These are phyloP conservation scores for Forficula auricularia DNA, from an alignment of 1,140 invertebrate genomes.

Conservation along the genomic window DNA sequence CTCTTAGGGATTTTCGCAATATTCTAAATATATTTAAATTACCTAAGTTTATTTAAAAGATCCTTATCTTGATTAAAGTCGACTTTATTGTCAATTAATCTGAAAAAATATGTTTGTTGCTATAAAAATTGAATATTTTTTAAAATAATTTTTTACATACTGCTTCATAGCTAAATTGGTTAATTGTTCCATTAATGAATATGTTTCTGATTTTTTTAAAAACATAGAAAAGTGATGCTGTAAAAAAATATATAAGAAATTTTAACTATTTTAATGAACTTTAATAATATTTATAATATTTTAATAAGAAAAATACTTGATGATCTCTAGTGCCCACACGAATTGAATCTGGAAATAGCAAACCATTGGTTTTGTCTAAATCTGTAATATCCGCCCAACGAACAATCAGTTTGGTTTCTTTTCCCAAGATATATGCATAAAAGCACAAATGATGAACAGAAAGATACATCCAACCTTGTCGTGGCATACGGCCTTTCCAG, in stretches of 20 bases:
- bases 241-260: conserved; percentile 19
- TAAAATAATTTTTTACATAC: conserved; percentile 31
- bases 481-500: conserved; percentile 77
- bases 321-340: conserved; percentile 65
- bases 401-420: conserved; percentile 72
- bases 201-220: conserved; percentile 74
- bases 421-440: conserved; percentile 84
- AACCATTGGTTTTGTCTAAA: conserved; percentile 53
- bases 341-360: conserved; percentile 74
- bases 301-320: conserved; percentile 27
- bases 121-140: conserved; percentile 17
- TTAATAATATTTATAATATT: background rate
- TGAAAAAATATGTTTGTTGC: conserved; percentile 23
- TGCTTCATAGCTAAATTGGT: conserved; percentile 94
- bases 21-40: conserved; percentile 14
- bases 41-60: conserved; percentile 61
- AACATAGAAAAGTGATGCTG: conserved; percentile 82
- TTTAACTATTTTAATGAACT: background rate
- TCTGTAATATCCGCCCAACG: conserved; percentile 65
- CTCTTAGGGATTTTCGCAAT: no score
- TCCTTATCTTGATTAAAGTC: conserved; percentile 70
- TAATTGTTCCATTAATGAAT: conserved; percentile 80
- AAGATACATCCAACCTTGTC: conserved; percentile 90
- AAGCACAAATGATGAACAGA: conserved; percentile 92
- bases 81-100: conserved; percentile 70